Evolutionary conservation across 2,797 vertebrate genomes (phyloP).

Genomic region (Gorsachius magnificus): DNA sequence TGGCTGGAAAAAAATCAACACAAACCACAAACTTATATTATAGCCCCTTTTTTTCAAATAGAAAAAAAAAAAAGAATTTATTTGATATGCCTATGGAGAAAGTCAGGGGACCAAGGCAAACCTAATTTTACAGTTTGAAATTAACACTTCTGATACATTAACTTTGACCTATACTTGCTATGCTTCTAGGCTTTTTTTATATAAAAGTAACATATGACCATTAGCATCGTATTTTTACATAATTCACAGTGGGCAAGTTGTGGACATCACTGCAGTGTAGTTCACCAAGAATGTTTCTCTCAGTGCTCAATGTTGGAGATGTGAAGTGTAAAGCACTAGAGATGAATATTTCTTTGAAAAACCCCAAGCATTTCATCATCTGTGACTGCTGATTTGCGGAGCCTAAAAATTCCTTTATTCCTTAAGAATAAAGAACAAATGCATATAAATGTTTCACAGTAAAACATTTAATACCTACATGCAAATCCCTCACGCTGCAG

Average conservation of each 20-base stretch:
- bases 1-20: not conserved
- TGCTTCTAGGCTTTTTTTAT: not conserved
- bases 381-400: not conserved
- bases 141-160: not conserved
- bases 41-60: not conserved
- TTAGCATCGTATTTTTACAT: not conserved
- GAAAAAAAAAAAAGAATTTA: not conserved
- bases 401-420: not conserved
- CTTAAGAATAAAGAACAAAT: not conserved
- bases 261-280: not conserved
- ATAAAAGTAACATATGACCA: not conserved
- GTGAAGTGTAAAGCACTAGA: not conserved
- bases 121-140: not conserved
- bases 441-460: not conserved
- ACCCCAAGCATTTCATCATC: not conserved
- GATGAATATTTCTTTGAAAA: not conserved
- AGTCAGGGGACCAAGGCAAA: not conserved
- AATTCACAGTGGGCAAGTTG: not conserved
- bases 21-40: not conserved
- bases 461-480: not conserved
- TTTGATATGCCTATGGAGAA: not conserved
- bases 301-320: not conserved
- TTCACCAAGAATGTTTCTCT: not conserved
- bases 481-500: not conserved
- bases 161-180: not conserved